Evolutionary conservation across 23 tunicate species (phyloP).

Genomic region (Phallusia fumigata): DNA sequence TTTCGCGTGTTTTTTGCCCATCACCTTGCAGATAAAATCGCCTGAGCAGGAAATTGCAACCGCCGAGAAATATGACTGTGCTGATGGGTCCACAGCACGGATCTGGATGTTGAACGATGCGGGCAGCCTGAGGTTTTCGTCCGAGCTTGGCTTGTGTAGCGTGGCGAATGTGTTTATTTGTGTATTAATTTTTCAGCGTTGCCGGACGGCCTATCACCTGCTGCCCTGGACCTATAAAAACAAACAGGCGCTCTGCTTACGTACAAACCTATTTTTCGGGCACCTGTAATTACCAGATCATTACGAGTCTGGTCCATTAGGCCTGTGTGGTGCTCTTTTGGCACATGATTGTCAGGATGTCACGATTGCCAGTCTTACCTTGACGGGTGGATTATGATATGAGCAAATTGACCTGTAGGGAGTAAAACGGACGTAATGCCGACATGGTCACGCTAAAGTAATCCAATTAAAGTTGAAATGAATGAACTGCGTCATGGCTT

Average conservation of each 20-base stretch:
- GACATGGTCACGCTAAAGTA: too few relatives aligned
- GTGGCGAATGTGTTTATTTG: slow-evolving; percentile 15
- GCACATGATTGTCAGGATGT: too few relatives aligned
- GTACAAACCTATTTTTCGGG: neutral
- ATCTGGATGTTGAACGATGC: neutral
- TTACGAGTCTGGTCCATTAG: too few relatives aligned
- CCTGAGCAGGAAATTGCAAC: neutral
- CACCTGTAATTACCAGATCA: neutral
- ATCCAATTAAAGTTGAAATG: too few relatives aligned
- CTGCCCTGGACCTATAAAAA: neutral
- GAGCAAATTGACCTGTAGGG: too few relatives aligned
- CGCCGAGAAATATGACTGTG: neutral
- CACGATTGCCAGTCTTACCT: too few relatives aligned
- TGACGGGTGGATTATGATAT: too few relatives aligned
- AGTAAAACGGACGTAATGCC: too few relatives aligned
- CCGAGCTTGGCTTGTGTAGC: neutral
- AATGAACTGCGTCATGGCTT: too few relatives aligned
- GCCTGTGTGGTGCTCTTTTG: too few relatives aligned
- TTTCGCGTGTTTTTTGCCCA: neutral
- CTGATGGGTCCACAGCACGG: neutral
- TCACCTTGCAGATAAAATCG: slow-evolving; percentile 1
- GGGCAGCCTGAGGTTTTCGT: neutral
- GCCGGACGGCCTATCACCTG: neutral
- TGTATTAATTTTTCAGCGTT: slow-evolving; percentile 3
- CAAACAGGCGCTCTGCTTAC: neutral